phyloP scores from a whole-genome alignment of 2,797 vertebrate genomes.

The Arremon aurantiirostris region DNA sequence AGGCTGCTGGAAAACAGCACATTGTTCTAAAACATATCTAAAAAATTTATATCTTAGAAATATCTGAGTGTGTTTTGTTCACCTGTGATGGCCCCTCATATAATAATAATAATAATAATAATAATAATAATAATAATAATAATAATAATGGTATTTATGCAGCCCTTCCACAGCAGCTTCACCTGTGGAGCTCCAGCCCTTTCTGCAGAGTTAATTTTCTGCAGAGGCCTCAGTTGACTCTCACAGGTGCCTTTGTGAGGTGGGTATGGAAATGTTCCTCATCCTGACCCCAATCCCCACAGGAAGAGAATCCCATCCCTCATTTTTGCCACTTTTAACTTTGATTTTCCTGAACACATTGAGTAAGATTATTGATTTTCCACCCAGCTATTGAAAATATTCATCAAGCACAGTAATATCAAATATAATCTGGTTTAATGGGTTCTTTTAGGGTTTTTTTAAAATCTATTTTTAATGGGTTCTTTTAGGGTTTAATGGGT shows the following conservation, averaged over 20 bases:
- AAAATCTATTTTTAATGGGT: neutral
- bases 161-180: neutral
- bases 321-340: neutral
- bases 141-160: neutral
- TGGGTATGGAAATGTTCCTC: neutral
- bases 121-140: no score
- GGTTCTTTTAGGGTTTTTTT: accelerated
- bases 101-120: no score
- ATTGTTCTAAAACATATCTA: no score
- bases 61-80: no score
- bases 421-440: neutral
- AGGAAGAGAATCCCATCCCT: neutral
- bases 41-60: no score
- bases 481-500: neutral
- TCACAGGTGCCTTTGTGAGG: neutral
- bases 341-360: neutral
- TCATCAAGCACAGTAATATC: neutral
- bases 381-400: neutral
- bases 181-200: slow-evolving; percentile 2
- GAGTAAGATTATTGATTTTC: neutral
- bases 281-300: neutral
- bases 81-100: no score
- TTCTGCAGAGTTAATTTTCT: neutral
- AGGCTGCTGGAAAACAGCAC: no score
- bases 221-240: neutral